Evolutionary conservation across 1,140 invertebrate species (phyloP), one percentile per base, ranked within the genome.

Genomic region (Goniozus legneri): DNA sequence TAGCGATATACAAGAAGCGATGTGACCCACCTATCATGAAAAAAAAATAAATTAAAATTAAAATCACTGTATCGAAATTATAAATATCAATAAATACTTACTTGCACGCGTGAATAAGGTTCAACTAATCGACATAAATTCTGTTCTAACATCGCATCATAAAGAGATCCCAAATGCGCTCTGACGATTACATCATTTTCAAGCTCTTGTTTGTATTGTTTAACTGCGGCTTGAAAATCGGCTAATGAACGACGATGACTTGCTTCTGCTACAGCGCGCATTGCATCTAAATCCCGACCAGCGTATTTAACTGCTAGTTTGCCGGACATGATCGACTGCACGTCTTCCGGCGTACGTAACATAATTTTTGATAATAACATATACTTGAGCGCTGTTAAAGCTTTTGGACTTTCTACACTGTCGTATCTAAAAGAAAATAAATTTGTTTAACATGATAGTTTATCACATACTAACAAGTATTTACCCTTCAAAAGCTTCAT

Each of bases 291-390:
- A 74, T 98, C 95, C 24, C 84, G 80, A 14, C 95, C 95, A 30
- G 88, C 89, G 77, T 99, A 97, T 71, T 97, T 98, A 10, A 99
- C 81, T 1, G 95, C 94, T 55, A 98, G 73, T 80, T 99, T 99
- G 27, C 95, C 96, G 64, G 92, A 92, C 52, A 98, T 85, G 44
- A 99, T 92, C 45, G 91, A 85, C 60, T 89, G 87, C 1, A 99
- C 96, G 76, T 99, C 97, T 71, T 99, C 97, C 3, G 96, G 91
- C 44, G 83, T 84, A 57, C 92, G 94, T 12, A 98, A 77, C 94
- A 98, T 97, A 50, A 99, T 98, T 81, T 99, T 99, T 36, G 92
- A 97, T 36, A 99, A 71, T 46, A 99, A 81, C 97, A 99, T 99
- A 73, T 99, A 99, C 70, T 99, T 99, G 1, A 99, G 77, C 15